Base-by-base conservation (phyloP, 2,113 vertebrate species). In the Stegastes partitus region DNA sequence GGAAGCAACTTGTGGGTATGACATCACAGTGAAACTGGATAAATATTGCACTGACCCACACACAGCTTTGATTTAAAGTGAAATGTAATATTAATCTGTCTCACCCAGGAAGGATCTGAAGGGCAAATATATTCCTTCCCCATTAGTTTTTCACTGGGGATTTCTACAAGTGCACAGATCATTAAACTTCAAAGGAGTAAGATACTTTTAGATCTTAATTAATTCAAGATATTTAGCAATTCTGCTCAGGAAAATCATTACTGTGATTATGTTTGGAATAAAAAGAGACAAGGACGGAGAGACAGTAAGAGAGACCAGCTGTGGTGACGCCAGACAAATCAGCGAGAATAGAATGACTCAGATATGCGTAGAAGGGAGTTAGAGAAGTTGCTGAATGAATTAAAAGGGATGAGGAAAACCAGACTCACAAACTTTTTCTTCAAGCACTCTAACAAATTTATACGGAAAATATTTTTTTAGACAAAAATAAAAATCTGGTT, bases 161-260 rank as follows among this genome's bases (percentile, higher is more conserved):
- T 57, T 71, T 76, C 14, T 63, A 11, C 16, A 50, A 72, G 21
- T 11, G 15, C 23, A 21, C 18, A 28, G 23, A 66, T 7, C 9
- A 47, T 25, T 47, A 23, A 69, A 49, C 14, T 58, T 56, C 7
- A 71, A 53, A 5, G 26, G 14, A 23, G 14, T 78, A 12, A 2
- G 14, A 57, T 22, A 45, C 11, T 23, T 72, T 77, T 54, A 9
- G 18, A 45, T 59, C 22, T 65, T 61, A 66, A 67, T 77, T 74
- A 58, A 21, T 66, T 87, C 31, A 81, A 86, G 64, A 84, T 16
- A 58, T 56, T 59, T 56, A 69, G 8, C 11, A 25, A 28, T 23
- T 56, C 25, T 77, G 53, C 28, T 63, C 31, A 23, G 21, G 4
- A 80, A 87, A 73, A 70, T 53, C 6, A 68, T 64, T 15, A 59